phyloP scores from a whole-genome alignment of 2,113 vertebrate species.

The Labeo rohita region DNA sequence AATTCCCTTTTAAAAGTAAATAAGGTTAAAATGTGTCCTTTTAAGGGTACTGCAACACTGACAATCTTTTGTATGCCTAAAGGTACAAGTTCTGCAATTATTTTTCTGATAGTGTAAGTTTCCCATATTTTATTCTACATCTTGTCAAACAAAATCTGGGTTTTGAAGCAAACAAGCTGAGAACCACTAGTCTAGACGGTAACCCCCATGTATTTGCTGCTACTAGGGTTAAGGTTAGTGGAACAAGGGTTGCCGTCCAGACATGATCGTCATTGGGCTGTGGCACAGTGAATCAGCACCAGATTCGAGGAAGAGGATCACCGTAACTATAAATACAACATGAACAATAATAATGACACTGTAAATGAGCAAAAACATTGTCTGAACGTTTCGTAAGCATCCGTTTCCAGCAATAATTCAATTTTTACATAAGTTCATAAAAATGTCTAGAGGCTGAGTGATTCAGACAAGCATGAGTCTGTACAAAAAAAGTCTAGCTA shows the following conservation, averaged over 20 bases:
- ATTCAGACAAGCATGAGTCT: neutral
- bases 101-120: neutral
- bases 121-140: neutral
- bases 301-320: constrained; percentile 19
- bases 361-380: neutral
- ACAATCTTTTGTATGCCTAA: too few relatives aligned
- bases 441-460: neutral
- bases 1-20: too few relatives aligned
- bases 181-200: neutral
- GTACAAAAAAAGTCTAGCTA: constrained; percentile 4
- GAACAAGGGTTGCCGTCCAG: neutral
- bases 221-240: neutral
- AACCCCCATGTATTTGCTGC: neutral
- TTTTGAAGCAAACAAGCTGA: neutral
- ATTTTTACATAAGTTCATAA: neutral
- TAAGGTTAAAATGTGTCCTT: too few relatives aligned
- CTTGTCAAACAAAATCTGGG: neutral
- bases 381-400: neutral
- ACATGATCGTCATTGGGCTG: neutral
- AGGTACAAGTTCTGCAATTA: neutral
- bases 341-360: neutral
- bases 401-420: neutral
- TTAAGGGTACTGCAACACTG: too few relatives aligned
- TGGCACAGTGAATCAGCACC: constrained; percentile 40
- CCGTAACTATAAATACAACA: constrained; percentile 51